Base-by-base conservation (phyloP, 2,888 invertebrate species). In the Agrilus mali region DNA sequence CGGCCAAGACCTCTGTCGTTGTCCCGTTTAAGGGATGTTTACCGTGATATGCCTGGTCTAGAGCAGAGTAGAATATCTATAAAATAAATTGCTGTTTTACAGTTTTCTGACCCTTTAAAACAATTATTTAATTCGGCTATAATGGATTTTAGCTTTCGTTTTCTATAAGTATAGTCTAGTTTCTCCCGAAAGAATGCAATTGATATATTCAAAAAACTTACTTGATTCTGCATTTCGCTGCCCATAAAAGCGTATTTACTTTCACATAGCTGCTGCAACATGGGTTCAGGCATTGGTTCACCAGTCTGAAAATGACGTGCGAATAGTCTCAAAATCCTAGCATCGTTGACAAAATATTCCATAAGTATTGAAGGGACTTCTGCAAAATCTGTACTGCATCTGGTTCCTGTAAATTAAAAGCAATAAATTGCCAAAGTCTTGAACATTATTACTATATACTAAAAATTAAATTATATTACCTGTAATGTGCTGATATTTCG, bases 331-430 rank as follows among this genome's bases (percentile, higher is more conserved):
- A 96, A 68, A 7, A 94, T 86, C 53, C 89, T 73, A 0, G 86
- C 83, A 69, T 94, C 92, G 42, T 80, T 78, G 8, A 93, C 88
- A 73, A 97, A 98, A 67, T 90, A 92, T 70, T 98, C 98, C 94
- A 97, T 95, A 14, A 98, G 73, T 46, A 96, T 86, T n/a, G 95
- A 95, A 7, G 98, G 98, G 35, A 98, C 89, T 75, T 99, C 98
- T 2, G 98, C 97, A 61, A 98, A 88, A 71, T 99, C 98, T 4
- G 97, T 96, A 50, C 90, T 80, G 63, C 96, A 97, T 44, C 98
- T 74, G 1, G 98, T 99, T 47, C 97, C 96, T 4, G 95, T 86
- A 36, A 97, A 93, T 69, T 98, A 97, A 67, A 98, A 98, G 6
- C 22, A 22, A 22, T 22, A 22, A 22, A 2, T 22, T 2, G 48